phyloP scores from a whole-genome alignment of 2,113 vertebrate genomes.

The Furnarius figulus region DNA sequence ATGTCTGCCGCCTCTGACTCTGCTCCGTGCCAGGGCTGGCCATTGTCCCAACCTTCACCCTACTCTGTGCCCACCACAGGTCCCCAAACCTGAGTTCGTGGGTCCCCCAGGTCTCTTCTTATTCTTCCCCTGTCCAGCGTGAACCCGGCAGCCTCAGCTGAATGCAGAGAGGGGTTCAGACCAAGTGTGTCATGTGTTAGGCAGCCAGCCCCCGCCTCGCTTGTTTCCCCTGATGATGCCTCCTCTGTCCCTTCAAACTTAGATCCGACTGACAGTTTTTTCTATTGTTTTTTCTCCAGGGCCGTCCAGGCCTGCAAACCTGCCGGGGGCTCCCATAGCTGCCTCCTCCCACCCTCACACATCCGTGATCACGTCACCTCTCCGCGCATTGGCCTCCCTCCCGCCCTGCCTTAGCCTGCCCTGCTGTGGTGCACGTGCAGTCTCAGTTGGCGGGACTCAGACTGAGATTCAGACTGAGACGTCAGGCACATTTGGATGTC shows the following conservation, averaged over 20 bases:
- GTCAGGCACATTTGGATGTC: constrained; percentile 82
- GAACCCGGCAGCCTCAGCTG: not conserved
- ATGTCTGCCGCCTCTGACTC: not conserved
- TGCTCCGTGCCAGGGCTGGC: not conserved
- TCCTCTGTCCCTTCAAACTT: constrained; percentile 65
- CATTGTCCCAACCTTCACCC: not conserved
- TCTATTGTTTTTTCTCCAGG: constrained; percentile 87
- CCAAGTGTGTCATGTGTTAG: not conserved
- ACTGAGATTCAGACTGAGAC: constrained; percentile 83
- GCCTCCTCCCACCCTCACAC: constrained; percentile 84
- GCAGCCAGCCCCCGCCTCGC: constrained; percentile 6
- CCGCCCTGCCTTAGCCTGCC: constrained; percentile 83
- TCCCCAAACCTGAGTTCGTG: not conserved
- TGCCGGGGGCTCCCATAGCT: constrained; percentile 83
- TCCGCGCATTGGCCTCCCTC: constrained; percentile 80
- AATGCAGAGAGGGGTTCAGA: not conserved
- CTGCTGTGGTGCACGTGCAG: constrained; percentile 79
- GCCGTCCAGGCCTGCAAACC: constrained; percentile 85
- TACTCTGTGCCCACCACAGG: not conserved
- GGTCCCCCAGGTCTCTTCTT: not conserved
- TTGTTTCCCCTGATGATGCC: constrained; percentile 59
- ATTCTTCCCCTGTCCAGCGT: not conserved
- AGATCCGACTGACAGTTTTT: constrained; percentile 82
- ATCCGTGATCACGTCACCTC: constrained; percentile 81
- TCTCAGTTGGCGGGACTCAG: constrained; percentile 81